Percentiles rank a stretch among this genome's conserved stretches.
These are phyloP conservation scores for Phacellophora camtschatica DNA, from an alignment of 30 jellyfish, hydroid and myxozoan genomes.

Conservation along the genomic window DNA sequence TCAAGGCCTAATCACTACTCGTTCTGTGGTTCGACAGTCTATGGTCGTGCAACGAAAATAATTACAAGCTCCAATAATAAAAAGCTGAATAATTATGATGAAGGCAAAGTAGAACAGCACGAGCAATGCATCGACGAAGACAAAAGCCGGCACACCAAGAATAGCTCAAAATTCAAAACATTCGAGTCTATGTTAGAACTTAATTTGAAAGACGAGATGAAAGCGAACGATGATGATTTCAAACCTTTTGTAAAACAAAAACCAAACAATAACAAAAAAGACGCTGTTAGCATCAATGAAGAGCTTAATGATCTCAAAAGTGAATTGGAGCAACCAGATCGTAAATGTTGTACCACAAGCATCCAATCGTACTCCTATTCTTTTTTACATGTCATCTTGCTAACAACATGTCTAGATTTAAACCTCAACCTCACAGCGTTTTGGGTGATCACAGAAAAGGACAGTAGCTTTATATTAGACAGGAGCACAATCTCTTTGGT, in stretches of 20 bases:
- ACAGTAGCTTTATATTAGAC: not conserved
- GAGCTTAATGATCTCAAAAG: not conserved
- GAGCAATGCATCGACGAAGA: no score
- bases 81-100: not conserved
- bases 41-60: not conserved
- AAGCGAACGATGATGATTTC: not conserved
- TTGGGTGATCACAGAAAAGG: not conserved
- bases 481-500: not conserved
- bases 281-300: not conserved
- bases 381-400: not conserved
- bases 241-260: not conserved
- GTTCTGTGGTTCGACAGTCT: not conserved
- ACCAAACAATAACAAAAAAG: not conserved
- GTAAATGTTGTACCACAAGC: not conserved
- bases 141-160: not conserved
- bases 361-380: constrained; percentile 4
- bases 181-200: not conserved
- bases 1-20: not conserved
- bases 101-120: not conserved
- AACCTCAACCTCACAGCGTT: constrained; percentile 20
- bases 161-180: not conserved
- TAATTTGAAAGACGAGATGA: not conserved
- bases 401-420: constrained; percentile 30
- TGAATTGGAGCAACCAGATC: not conserved
- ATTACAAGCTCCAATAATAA: not conserved